These are phyloP conservation scores for Lampris megalopsis DNA, from an alignment of 2,113 vertebrate genomes.

Conservation along the genomic window DNA sequence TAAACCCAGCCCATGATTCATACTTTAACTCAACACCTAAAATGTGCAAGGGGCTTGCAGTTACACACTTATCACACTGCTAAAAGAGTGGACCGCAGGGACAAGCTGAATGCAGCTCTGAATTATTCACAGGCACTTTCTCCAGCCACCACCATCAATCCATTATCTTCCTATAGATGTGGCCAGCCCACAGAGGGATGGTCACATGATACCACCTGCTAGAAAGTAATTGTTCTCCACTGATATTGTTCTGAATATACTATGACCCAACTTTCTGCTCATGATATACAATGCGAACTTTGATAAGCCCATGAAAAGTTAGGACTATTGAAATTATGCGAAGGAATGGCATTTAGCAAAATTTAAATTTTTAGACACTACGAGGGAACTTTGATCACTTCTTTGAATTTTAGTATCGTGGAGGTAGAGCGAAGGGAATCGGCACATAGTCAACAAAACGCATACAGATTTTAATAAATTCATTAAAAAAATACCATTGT, in stretches of 20 bases:
- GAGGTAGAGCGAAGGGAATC: no score
- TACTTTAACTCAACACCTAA: constrained; percentile 22
- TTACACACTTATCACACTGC: constrained; percentile 51
- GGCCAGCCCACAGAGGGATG: constrained; percentile 61
- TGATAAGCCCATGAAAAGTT: not conserved
- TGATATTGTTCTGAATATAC: constrained; percentile 29
- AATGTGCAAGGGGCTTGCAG: constrained; percentile 26
- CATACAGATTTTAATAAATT: not conserved
- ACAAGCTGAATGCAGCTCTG: constrained; percentile 61
- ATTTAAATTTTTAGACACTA: no score
- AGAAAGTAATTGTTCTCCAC: constrained; percentile 63
- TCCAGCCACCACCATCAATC: constrained; percentile 73
- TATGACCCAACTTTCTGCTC: constrained; percentile 15
- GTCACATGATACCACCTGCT: constrained; percentile 80
- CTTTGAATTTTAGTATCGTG: no score
- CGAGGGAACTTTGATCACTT: no score
- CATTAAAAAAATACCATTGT: no score
- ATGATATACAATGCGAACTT: not conserved
- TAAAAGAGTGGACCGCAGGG: constrained; percentile 44
- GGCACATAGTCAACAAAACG: not conserved
- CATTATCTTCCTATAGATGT: constrained; percentile 79
- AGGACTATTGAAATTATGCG: not conserved
- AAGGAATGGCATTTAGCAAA: not conserved
- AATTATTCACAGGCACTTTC: constrained; percentile 85
- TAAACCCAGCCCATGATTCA: not conserved